phyloP scores from a whole-genome alignment of 2,113 vertebrate species.

The Hystrix cristata region DNA sequence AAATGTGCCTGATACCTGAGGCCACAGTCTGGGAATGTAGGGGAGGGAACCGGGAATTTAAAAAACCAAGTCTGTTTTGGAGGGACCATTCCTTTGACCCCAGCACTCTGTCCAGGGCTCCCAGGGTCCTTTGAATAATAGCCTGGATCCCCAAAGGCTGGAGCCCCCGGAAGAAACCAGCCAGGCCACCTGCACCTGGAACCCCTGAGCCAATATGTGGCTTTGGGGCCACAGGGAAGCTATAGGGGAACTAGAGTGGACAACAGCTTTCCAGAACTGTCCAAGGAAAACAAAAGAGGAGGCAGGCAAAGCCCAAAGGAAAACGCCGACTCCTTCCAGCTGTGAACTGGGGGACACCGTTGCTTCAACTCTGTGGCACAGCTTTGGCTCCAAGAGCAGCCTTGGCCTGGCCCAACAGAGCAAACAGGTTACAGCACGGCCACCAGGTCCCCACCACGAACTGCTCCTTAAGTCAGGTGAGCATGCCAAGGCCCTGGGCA shows the following conservation, averaged over 20 bases:
- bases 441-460: accelerated
- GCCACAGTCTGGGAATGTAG: background rate
- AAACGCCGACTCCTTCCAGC: background rate
- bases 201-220: accelerated
- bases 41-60: background rate
- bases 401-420: background rate
- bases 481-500: accelerated
- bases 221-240: accelerated
- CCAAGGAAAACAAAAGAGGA: background rate
- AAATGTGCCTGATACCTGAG: no score
- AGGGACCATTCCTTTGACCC: no score
- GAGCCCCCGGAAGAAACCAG: background rate
- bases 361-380: background rate
- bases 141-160: background rate
- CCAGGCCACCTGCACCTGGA: accelerated
- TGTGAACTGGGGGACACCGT: background rate
- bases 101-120: background rate
- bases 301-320: background rate
- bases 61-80: background rate
- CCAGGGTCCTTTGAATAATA: background rate
- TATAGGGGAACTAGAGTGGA: accelerated
- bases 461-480: background rate
- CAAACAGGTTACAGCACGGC: accelerated
- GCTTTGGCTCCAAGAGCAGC: background rate
- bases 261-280: background rate